Evolutionary conservation across 23 tunicate species (phyloP), one percentile per base, ranked within the genome.

Genomic region (Diplosoma virens): DNA sequence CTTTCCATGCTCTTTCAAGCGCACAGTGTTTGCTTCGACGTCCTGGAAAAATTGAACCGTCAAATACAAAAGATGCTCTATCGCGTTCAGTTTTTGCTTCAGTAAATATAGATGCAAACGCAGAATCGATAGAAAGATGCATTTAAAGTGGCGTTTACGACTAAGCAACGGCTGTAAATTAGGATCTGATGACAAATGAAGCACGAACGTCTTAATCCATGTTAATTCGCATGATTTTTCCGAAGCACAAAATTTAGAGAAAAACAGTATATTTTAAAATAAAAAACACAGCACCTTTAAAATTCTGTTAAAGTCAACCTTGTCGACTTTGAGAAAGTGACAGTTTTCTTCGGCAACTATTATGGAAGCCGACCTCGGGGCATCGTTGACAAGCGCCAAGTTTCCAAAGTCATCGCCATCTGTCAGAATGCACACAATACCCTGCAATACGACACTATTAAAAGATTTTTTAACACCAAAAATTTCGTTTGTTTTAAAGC

Each of bases 341-440:
- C 97, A 82, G 55, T 92, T 79, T 0, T 66, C 33, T 69, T 85
- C 84, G 11, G 87, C 81, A 2, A 67, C 41, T 16, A 85, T 78
- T n/a, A 92, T 85, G 31, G 76, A 85, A 32, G 97, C 97, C 0
- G 97, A 91, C 23, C 97, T 45, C 17, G 91, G 91, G 1, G 87
- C 88, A 17, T 85, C 92, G 81, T 92, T 92, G 33, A 92, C 74
- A 32, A 92, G 56, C 45, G 97, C 97, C 14, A 92, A 69, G 33
- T 82, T 77, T 21, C 97, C 97, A 58, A 92, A 92, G 47, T 92
- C 97, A 32, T 85, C 97, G 0, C 97, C 97, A 48, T 92, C 97
- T 74, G 64, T 77, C 5, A 81, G 71, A 29, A 61, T 76, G 45
- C 97, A 92, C 32, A 83, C 89, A 32, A 90, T 86, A 58, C 97